Conservation (phyloP, 1,140 invertebrate genomes). For the Drosophila pallidifrons region DNA sequence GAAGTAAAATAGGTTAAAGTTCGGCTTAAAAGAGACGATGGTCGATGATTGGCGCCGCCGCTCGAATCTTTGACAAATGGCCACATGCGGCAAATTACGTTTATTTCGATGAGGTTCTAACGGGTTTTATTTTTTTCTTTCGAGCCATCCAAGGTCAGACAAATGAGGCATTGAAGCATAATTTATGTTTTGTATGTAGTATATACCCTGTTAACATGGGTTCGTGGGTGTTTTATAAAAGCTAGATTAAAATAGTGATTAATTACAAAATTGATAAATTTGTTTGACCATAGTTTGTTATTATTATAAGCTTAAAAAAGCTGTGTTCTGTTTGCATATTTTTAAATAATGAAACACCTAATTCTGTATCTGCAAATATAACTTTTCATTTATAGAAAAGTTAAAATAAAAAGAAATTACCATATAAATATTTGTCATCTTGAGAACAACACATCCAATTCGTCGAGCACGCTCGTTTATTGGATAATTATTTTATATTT, state of each 20-base stretch:
- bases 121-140: constrained; percentile 58
- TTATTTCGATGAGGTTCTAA: constrained; percentile 63
- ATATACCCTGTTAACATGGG: constrained; percentile 6
- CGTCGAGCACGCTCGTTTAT: background rate
- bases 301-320: background rate
- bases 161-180: constrained; percentile 37
- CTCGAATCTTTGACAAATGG: constrained; percentile 54
- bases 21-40: constrained; percentile 39
- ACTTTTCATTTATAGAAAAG: too few species aligned
- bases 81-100: constrained; percentile 45
- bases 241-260: background rate
- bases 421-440: too few species aligned
- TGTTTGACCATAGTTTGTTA: background rate
- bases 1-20: constrained; percentile 77
- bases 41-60: constrained; percentile 39
- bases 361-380: too few species aligned
- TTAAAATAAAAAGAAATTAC: too few species aligned
- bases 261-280: background rate
- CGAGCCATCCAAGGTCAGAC: constrained; percentile 49
- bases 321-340: background rate
- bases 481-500: background rate
- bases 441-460: background rate
- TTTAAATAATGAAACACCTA: too few species aligned
- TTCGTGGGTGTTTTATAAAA: background rate
- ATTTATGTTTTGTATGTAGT: constrained; percentile 9